Percentiles rank a stretch among this genome's conserved stretches.
Evolutionary conservation across 2,888 invertebrate species (phyloP).

Genomic region (Caenorhabditis sp.): DNA sequence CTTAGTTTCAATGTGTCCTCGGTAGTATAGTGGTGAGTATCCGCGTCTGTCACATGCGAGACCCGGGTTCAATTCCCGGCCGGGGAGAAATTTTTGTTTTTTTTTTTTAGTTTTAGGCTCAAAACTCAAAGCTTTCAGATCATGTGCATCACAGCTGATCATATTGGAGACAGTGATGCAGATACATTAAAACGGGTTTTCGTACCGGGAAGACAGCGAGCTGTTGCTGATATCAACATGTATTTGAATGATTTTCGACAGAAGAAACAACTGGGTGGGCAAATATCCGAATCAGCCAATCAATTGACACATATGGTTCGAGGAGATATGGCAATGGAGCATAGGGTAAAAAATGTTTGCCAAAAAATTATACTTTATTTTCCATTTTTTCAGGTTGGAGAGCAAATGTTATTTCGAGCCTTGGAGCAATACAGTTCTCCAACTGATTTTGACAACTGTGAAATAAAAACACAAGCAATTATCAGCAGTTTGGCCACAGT

Average conservation of each 20-base stretch:
- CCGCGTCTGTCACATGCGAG: constrained; percentile 70
- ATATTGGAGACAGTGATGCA: constrained; percentile 56
- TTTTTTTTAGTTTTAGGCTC: neutral
- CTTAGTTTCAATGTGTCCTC: constrained; percentile 45
- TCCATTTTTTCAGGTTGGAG: constrained; percentile 50
- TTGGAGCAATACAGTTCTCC: constrained; percentile 54
- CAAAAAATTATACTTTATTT: neutral
- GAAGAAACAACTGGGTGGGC: constrained; percentile 74
- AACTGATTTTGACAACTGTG: constrained; percentile 77
- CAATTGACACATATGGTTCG: constrained; percentile 44
- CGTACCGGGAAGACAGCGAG: constrained; percentile 84
- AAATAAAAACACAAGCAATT: constrained; percentile 78
- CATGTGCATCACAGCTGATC: constrained; percentile 65
- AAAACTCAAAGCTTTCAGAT: constrained; percentile 49
- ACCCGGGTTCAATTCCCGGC: constrained; percentile 69
- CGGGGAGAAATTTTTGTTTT: constrained; percentile 57
- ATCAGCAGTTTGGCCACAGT: constrained; percentile 84
- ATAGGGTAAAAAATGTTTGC: constrained; percentile 16
- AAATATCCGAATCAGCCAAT: constrained; percentile 41
- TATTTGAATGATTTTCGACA: constrained; percentile 86
- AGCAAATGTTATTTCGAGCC: constrained; percentile 61
- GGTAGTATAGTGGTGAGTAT: constrained; percentile 69
- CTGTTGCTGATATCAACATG: constrained; percentile 82
- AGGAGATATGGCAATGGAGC: constrained; percentile 44
- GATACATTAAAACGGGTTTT: constrained; percentile 77